A percentile compares a stretch with the other conserved stretches of the same genome.
These are phyloP conservation scores for Schizopygopsis malacanthus DNA, from an alignment of 2,797 vertebrate species.

Conservation along the genomic window DNA sequence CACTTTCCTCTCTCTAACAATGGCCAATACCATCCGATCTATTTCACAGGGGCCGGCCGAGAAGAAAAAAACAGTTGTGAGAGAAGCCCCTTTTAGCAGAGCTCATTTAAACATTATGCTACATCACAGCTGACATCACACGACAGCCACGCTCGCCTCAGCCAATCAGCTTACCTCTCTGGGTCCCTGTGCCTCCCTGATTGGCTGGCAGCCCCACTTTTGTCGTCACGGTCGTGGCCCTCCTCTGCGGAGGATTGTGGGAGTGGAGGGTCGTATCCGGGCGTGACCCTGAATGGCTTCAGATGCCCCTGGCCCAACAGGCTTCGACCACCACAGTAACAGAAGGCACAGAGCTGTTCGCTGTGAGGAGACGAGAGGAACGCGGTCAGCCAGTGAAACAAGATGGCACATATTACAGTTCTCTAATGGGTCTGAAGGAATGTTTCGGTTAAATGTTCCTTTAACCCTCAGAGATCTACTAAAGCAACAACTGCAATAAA, in stretches of 20 bases:
- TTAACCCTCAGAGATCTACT: not conserved
- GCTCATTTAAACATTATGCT: constrained; percentile 49
- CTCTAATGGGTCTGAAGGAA: not conserved
- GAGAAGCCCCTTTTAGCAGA: constrained; percentile 29
- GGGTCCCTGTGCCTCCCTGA: constrained; percentile 73
- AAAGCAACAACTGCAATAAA: not conserved
- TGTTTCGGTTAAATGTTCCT: not conserved
- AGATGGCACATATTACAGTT: not conserved
- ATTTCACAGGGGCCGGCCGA: constrained; percentile 3
- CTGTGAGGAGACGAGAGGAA: constrained; percentile 65
- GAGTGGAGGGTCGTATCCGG: constrained; percentile 77
- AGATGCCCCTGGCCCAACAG: constrained; percentile 97
- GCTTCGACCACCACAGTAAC: constrained; percentile 94
- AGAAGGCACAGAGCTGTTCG: constrained; percentile 96
- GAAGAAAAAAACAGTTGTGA: not conserved
- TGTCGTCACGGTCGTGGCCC: constrained; percentile 74
- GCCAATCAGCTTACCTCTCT: constrained; percentile 71
- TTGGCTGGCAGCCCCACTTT: constrained; percentile 78
- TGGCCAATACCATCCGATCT: constrained; percentile 7
- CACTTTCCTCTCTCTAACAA: constrained; percentile 29
- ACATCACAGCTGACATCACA: no score
- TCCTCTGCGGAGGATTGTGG: constrained; percentile 67
- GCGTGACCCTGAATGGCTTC: constrained; percentile 86
- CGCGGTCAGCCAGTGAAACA: not conserved
- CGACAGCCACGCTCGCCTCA: not conserved